Conservation (phyloP, 2,797 vertebrate species). For the Enteromius treurensis region DNA sequence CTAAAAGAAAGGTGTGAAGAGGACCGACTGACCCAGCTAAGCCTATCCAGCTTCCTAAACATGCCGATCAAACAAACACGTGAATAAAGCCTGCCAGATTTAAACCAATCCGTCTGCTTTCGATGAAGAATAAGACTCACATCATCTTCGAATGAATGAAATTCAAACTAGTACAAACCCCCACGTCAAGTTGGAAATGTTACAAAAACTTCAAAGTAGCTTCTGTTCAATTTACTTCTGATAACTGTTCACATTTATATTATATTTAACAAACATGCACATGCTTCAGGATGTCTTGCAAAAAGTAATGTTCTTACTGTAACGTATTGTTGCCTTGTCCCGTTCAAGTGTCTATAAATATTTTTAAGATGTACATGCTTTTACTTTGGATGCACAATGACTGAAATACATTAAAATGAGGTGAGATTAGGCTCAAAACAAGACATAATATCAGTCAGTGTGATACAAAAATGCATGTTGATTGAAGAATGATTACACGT, state of each 20-base stretch:
- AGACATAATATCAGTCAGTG: background rate
- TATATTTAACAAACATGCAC: background rate
- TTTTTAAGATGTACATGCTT: background rate
- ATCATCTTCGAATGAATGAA: background rate
- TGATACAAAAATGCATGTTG: background rate
- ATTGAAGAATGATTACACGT: background rate
- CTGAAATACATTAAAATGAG: background rate
- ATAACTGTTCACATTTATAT: background rate
- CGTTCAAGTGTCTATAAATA: background rate
- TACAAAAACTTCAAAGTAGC: background rate
- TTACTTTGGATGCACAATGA: no score
- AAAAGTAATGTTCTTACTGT: background rate
- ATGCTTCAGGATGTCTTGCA: background rate
- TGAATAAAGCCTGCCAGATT: background rate
- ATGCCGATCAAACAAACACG: background rate
- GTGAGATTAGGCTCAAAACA: background rate
- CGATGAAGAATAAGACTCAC: background rate
- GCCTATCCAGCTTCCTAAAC: background rate
- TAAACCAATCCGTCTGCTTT: background rate
- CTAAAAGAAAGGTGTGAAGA: background rate
- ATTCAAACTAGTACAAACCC: background rate
- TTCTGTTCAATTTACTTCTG: background rate
- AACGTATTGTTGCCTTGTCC: background rate
- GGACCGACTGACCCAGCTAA: background rate
- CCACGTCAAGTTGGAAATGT: background rate